Percentiles rank a stretch among this genome's conserved stretches.
Evolutionary conservation across 2,113 vertebrate genomes (phyloP).

Genomic region (Ailuropoda melanoleuca): DNA sequence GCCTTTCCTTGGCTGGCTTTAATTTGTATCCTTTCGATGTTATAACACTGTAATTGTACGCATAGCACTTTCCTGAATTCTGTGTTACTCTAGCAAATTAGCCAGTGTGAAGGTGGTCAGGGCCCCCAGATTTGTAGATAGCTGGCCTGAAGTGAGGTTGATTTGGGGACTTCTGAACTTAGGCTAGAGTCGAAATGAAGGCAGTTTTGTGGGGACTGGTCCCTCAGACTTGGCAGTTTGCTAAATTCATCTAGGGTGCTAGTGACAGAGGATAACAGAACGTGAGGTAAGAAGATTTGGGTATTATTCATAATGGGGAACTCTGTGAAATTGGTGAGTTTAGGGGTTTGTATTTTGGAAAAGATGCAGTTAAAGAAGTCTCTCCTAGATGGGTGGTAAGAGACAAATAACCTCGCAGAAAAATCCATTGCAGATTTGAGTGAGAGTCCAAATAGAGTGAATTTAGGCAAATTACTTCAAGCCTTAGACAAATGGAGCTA

Average conservation of each 20-base stretch:
- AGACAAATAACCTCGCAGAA: conserved; percentile 8
- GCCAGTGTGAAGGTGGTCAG: not conserved
- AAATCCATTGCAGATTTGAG: not conserved
- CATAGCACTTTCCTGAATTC: not conserved
- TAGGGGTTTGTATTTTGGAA: not conserved
- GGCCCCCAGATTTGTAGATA: not conserved
- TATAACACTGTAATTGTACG: not conserved
- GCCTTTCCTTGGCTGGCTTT: not conserved
- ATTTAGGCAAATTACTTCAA: not conserved
- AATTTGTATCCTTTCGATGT: not conserved
- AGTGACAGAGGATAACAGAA: not conserved
- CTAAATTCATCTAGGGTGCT: not conserved
- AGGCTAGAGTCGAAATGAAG: not conserved
- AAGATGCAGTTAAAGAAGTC: not conserved
- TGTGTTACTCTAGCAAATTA: not conserved
- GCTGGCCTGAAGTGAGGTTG: not conserved
- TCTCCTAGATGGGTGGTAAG: not conserved
- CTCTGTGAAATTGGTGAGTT: not conserved
- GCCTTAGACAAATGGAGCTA: not conserved
- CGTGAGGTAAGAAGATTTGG: not conserved
- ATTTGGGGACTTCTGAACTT: not conserved
- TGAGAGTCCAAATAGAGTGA: not conserved
- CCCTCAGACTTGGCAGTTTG: not conserved
- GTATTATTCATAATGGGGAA: not conserved
- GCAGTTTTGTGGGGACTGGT: not conserved